Evolutionary conservation across 2,797 vertebrate species (phyloP), one percentile per base, ranked within the genome.

Genomic region (Pseudotriccus pelzelni): DNA sequence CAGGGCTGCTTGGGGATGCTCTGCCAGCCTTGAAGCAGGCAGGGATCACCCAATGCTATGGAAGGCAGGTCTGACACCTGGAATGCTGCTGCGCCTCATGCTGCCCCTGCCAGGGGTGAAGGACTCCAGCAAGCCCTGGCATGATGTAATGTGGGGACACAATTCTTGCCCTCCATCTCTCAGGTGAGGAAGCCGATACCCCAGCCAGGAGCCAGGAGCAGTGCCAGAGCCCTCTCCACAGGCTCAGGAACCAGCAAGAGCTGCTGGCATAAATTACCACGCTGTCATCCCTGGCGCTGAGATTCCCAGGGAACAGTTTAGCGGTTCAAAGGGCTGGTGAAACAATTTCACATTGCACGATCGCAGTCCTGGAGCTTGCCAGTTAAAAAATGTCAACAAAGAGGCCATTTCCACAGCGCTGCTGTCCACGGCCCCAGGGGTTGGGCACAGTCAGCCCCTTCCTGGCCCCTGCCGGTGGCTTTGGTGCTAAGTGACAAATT

Each of bases 321-420:
- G 92, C 6, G 0, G 93, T 83, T 93, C 92, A 83, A 77, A 80
- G 90, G 88, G 82, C 94, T 77, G 92, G 80, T 89, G 95, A 15
- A 69, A 86, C 85, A 66, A 63, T 85, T 96, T 41, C 16, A 59
- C 85, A n/a, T 12, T 0, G 32, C 70, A 25, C 9, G 62, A 58
- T 74, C 46, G 22, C 52, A 46, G 76, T 12, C 46, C 63, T 70
- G 16, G 66, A 58, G 52, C 62, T 66, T 66, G 68, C 81, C 28
- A 4, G 24, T 49, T 75, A 3, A 41, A 34, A 67, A 43, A 23
- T 28, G 28, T 39, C 93, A 66, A 7, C 70, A 24, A 37, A 17
- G 14, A 28, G 23, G 21, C 4, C 52, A 23, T 56, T 73, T 30
- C 50, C 5, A 23, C 25, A 20, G 64, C 1, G 1, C 8, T 47